Conservation (phyloP, 1,140 invertebrate species). For the Lasaia peninsularis region DNA sequence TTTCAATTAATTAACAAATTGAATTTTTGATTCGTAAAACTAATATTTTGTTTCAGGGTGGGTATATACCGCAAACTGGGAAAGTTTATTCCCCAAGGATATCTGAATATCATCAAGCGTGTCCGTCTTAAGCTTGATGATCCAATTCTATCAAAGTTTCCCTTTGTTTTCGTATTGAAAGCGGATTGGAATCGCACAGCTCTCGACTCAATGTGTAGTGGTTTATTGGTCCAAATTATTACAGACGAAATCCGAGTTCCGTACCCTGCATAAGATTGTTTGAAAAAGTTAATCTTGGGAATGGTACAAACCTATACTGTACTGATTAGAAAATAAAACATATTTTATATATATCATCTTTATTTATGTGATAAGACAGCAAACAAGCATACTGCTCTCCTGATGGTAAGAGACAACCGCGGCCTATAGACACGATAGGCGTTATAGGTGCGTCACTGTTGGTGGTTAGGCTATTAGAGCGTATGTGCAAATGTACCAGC, state of each 20-base stretch:
- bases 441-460: no score
- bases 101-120: constrained; percentile 32
- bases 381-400: no score
- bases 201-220: constrained; percentile 26
- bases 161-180: constrained; percentile 46
- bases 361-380: no score
- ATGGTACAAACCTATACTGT: no score
- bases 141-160: constrained; percentile 47
- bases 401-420: no score
- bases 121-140: constrained; percentile 51
- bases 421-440: no score
- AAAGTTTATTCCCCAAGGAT: constrained; percentile 25
- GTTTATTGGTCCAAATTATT: constrained; percentile 1
- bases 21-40: constrained; percentile 32
- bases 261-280: not conserved
- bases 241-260: not conserved
- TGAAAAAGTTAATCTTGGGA: not conserved
- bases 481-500: no score
- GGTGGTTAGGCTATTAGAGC: no score
- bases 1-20: constrained; percentile 44
- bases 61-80: not conserved
- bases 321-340: no score
- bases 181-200: constrained; percentile 42
- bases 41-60: not conserved
- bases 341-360: no score